Conservation (phyloP, 2,113 vertebrate species). For the Aegithalos caudatus region DNA sequence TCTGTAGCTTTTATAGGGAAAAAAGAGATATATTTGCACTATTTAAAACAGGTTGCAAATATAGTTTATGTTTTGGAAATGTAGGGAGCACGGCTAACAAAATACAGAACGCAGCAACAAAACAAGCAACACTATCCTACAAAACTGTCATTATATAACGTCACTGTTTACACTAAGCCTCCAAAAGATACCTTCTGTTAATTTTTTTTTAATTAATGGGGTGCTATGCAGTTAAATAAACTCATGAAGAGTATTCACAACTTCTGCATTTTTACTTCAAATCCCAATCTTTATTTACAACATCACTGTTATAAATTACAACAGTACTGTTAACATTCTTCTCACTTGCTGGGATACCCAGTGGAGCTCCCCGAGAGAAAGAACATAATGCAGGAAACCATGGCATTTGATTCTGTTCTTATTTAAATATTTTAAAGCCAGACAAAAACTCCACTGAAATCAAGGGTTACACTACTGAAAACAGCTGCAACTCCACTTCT, state of each 20-base stretch:
- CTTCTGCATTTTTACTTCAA: constrained; percentile 1
- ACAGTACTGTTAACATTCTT: not conserved
- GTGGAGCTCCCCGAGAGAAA: not conserved
- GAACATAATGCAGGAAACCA: not conserved
- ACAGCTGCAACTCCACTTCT: not conserved
- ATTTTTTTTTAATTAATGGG: constrained; percentile 56
- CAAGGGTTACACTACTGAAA: not conserved
- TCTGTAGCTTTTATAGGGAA: not conserved
- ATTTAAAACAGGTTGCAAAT: constrained; percentile 32
- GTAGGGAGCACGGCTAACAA: not conserved
- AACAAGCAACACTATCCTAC: constrained; percentile 50
- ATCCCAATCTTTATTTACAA: constrained; percentile 15
- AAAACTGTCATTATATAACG: not conserved
- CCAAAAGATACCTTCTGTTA: constrained; percentile 46
- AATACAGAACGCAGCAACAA: constrained; percentile 25
- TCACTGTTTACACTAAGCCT: constrained; percentile 22
- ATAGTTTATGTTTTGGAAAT: constrained; percentile 8
- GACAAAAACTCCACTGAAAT: not conserved
- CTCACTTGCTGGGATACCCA: constrained; percentile 30
- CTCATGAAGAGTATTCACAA: not conserved
- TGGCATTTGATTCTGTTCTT: not conserved
- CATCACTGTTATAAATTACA: not conserved
- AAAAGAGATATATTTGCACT: not conserved
- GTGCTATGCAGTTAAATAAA: constrained; percentile 43
- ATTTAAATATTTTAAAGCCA: not conserved